Base-by-base conservation (phyloP, 1,140 invertebrate genomes). In the Belonocnema kinseyi region DNA sequence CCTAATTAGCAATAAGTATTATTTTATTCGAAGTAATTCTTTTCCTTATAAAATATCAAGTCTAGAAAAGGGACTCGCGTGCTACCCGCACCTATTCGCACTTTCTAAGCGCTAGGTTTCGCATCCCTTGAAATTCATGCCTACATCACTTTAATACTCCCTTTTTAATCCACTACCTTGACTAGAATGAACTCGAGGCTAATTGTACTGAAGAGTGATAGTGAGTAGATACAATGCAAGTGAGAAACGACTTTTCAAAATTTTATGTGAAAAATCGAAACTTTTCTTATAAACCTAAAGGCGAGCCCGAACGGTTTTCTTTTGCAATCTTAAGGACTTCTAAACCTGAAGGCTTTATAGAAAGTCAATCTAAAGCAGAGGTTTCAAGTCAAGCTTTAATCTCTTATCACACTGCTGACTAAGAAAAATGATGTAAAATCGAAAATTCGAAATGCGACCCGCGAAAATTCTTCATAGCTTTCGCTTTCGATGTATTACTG, bases 141-240 rank as follows among this genome's bases (percentile, higher is more conserved):
- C 61, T 66, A 66, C 46, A 21, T 66, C 14, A 66, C 12, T 40
- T 66, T 66, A 46, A 46, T 46, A 46, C 40, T 46, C 40, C 40
- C 16, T 26, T 66, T 66, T 66, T 66, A 14, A 66, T 66, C 26
- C n/a, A 46, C 61, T 40, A 66, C 14, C 40, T 66, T 66, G 61
- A 66, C 61, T 66, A 66, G 61, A 66, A 66, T 66, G 61, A 66
- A 66, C 26, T 66, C 61, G 26, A 46, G 21, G 14, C 26, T 66
- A 33, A 13, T 40, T 16, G 33, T 66, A 40, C 26, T 16, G 33
- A 46, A 66, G 61, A 66, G 61, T 66, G 61, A 66, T 16, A 66
- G 61, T 66, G 61, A 66, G 61, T 66, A 66, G 61, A 66, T 66
- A 66, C 61, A 66, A 66, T 66, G 61, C n/a, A 66, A 66, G 26